phyloP scores from a whole-genome alignment of 2,888 invertebrate species.

The Rotaria sp. region DNA sequence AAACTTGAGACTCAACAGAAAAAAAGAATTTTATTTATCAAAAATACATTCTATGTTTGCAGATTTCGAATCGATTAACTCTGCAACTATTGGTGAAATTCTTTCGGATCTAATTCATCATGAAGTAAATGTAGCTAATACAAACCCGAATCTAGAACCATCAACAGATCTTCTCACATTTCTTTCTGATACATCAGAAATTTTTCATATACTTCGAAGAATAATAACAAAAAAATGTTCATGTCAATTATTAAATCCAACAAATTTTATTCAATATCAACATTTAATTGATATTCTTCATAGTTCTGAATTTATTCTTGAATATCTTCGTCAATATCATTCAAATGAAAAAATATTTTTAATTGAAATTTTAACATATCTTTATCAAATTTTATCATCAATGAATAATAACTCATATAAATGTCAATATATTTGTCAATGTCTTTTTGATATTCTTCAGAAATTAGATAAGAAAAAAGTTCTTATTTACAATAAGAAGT shows the following conservation, averaged over 20 bases:
- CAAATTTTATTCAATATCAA: background rate
- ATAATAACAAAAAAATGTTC: background rate
- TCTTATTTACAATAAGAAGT: background rate
- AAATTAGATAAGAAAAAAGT: background rate
- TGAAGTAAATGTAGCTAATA: background rate
- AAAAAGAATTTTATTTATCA: too few relatives aligned
- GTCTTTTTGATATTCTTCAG: background rate
- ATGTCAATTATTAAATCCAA: background rate
- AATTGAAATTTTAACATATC: background rate
- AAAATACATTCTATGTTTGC: background rate
- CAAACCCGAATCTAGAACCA: background rate
- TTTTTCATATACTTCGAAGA: background rate
- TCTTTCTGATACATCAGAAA: background rate
- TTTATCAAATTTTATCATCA: background rate
- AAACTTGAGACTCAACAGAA: too few relatives aligned
- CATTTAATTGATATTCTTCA: background rate
- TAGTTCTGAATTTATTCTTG: background rate
- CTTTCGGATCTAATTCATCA: background rate
- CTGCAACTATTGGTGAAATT: background rate
- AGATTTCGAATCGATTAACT: background rate
- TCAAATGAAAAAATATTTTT: background rate
- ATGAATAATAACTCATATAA: background rate
- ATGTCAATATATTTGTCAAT: background rate
- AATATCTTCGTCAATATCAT: background rate
- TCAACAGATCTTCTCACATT: background rate